Percentiles rank a stretch among this genome's conserved stretches.
These are phyloP conservation scores for Sus cebifrons DNA, from an alignment of 2,797 vertebrate species.

Conservation along the genomic window DNA sequence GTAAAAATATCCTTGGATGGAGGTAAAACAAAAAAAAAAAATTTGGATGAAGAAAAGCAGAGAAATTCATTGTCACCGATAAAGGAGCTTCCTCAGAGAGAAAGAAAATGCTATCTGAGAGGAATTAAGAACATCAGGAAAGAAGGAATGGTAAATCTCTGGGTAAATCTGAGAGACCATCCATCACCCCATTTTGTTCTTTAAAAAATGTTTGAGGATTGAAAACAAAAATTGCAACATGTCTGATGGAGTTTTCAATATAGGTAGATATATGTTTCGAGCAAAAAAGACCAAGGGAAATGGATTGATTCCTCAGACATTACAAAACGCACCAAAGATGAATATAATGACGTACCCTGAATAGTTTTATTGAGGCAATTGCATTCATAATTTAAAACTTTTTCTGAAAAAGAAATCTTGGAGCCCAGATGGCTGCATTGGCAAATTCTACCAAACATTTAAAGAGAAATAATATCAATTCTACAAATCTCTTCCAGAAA, in stretches of 20 bases:
- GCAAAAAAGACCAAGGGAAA: neutral
- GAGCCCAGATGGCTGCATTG: constrained; percentile 21
- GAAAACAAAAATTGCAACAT: neutral
- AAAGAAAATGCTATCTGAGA: constrained; percentile 3
- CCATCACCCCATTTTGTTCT: neutral
- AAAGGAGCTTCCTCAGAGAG: constrained; percentile 3
- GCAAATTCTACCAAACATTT: constrained; percentile 35
- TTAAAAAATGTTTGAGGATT: neutral
- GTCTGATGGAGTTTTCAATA: neutral
- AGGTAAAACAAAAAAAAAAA: constrained; percentile 33
- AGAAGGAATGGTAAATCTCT: neutral
- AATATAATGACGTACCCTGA: neutral
- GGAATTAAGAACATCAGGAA: neutral
- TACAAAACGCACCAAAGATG: neutral
- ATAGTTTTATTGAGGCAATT: neutral
- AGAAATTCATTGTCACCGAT: neutral
- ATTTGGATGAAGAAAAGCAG: neutral
- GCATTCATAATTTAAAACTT: neutral
- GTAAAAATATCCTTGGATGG: constrained; percentile 6
- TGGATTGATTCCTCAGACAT: neutral
- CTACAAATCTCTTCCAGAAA: constrained; percentile 53
- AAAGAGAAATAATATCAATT: constrained; percentile 54
- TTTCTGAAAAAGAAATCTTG: constrained; percentile 26
- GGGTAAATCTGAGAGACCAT: neutral
- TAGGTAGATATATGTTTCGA: neutral